A percentile compares a stretch with the other conserved stretches of the same genome.
These are phyloP conservation scores for Furcula furcula DNA, from an alignment of 2,888 invertebrate genomes.

Conservation along the genomic window DNA sequence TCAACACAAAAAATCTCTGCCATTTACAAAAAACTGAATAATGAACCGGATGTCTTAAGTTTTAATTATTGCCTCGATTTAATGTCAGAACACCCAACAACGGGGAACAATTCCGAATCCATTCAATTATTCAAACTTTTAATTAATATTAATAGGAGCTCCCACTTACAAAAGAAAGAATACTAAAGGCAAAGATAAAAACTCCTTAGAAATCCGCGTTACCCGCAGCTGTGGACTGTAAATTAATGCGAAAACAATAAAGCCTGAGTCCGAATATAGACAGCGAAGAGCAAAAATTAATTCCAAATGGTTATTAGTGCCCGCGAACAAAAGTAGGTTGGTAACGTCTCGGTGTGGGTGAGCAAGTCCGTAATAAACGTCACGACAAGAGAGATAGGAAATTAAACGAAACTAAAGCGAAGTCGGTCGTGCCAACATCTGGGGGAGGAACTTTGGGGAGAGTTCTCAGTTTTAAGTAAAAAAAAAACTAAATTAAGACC, in stretches of 20 bases:
- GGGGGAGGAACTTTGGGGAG: slow-evolving; percentile 56
- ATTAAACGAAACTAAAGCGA: slow-evolving; percentile 78
- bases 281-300: slow-evolving; percentile 64
- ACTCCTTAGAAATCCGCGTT: slow-evolving; percentile 77
- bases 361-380: slow-evolving; percentile 66
- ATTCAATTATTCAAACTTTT: slow-evolving; percentile 81
- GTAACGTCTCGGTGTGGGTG: slow-evolving; percentile 54
- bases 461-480: slow-evolving; percentile 22
- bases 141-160: slow-evolving; percentile 81
- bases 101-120: slow-evolving; percentile 72
- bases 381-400: slow-evolving; percentile 74
- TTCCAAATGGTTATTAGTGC: slow-evolving; percentile 73
- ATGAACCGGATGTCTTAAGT: slow-evolving; percentile 55
- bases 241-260: slow-evolving; percentile 81
- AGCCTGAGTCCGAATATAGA: slow-evolving; percentile 68
- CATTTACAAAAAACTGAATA: slow-evolving; percentile 63
- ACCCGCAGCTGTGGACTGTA: slow-evolving; percentile 76
- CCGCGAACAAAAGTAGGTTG: slow-evolving; percentile 57
- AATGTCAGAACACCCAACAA: slow-evolving; percentile 64
- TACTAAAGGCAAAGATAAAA: slow-evolving; percentile 71
- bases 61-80: slow-evolving; percentile 75
- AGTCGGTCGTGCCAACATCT: slow-evolving; percentile 62
- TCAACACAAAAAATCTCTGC: slow-evolving; percentile 42
- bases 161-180: slow-evolving; percentile 78
- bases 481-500: slow-evolving; percentile 66